Evolutionary conservation across 2,797 vertebrate species (phyloP).

Genomic region (Falco columbarius): DNA sequence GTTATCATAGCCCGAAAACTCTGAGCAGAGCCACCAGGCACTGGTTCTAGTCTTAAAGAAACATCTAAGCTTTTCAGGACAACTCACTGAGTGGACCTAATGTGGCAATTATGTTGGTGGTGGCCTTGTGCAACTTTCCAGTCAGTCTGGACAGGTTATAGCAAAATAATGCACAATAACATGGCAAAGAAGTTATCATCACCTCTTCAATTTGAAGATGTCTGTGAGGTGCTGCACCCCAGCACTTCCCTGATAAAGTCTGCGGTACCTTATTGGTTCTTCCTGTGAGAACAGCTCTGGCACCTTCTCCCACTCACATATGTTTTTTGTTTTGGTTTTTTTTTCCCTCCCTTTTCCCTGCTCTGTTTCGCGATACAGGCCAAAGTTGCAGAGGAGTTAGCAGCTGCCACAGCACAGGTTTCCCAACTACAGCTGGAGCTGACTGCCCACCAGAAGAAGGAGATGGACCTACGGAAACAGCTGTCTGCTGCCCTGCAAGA

Average conservation of each 20-base stretch:
- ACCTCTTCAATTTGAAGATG: not conserved
- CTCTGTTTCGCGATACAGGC: slow-evolving; percentile 72
- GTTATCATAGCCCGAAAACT: not conserved
- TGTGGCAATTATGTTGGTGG: not conserved
- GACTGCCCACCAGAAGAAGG: slow-evolving; percentile 87
- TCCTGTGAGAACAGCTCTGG: not conserved
- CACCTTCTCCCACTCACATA: not conserved
- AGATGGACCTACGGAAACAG: slow-evolving; percentile 83
- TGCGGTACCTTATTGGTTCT: not conserved
- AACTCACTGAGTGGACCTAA: not conserved
- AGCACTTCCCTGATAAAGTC: not conserved
- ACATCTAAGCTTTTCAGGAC: not conserved
- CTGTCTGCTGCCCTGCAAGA: slow-evolving; percentile 83
- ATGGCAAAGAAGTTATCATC: not conserved
- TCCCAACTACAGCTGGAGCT: slow-evolving; percentile 90
- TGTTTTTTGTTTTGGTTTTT: not conserved
- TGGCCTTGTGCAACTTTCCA: not conserved
- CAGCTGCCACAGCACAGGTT: slow-evolving; percentile 82
- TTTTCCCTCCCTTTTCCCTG: not conserved
- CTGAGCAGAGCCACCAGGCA: not conserved
- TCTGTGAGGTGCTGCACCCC: not conserved
- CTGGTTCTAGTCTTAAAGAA: not conserved
- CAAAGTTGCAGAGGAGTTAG: slow-evolving; percentile 88
- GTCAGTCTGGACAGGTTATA: not conserved
- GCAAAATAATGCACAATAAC: not conserved